phyloP scores from a whole-genome alignment of 2,888 invertebrate genomes.

The Ypsolopha sequella region DNA sequence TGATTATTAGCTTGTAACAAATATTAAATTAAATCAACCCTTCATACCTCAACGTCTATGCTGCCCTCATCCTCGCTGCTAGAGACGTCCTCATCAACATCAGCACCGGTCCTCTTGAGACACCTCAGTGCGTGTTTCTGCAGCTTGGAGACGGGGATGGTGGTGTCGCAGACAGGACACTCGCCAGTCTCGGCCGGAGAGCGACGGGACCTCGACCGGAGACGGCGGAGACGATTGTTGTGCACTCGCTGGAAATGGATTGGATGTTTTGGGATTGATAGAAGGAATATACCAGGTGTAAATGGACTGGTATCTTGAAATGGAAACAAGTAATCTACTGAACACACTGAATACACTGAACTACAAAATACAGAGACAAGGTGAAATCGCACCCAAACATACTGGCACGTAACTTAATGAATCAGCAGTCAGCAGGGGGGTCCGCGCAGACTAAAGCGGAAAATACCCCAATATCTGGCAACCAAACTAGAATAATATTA shows the following conservation, averaged over 20 bases:
- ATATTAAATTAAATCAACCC: background rate
- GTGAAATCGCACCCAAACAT: too few relatives aligned
- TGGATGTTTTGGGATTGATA: background rate
- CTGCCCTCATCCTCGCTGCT: slow-evolving; percentile 78
- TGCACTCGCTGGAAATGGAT: slow-evolving; percentile 36
- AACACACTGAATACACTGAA: background rate
- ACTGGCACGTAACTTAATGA: too few relatives aligned
- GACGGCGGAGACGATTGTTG: slow-evolving; percentile 42
- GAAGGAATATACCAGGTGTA: background rate
- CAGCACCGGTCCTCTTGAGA: slow-evolving; percentile 45
- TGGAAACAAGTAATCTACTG: background rate
- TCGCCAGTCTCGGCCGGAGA: slow-evolving; percentile 54
- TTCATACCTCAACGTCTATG: slow-evolving; percentile 81
- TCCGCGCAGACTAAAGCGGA: too few relatives aligned
- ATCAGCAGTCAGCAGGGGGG: too few relatives aligned
- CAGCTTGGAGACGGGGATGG: slow-evolving; percentile 72
- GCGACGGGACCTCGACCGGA: slow-evolving; percentile 44
- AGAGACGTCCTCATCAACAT: slow-evolving; percentile 69
- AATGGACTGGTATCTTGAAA: background rate
- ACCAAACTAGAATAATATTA: too few relatives aligned
- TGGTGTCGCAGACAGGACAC: slow-evolving; percentile 87
- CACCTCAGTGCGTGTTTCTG: slow-evolving; percentile 80
- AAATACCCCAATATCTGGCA: too few relatives aligned
- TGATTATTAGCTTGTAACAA: too few relatives aligned
- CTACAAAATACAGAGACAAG: too few relatives aligned